Evolutionary conservation across 2,113 vertebrate genomes (phyloP), one percentile per base, ranked within the genome.

Genomic region (Tenrec ecaudatus): DNA sequence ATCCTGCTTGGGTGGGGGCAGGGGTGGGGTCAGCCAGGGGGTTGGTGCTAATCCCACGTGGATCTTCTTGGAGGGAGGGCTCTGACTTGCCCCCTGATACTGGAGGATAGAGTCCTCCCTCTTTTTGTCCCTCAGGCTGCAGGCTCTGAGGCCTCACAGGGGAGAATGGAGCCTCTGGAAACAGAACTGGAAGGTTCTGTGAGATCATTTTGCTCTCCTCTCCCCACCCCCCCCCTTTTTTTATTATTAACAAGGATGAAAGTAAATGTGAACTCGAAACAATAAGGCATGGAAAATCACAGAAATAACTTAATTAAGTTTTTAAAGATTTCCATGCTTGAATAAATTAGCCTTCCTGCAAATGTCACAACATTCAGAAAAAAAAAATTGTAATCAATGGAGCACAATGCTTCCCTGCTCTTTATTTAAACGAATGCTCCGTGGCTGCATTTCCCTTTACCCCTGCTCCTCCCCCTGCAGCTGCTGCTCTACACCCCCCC

Each of bases 221-320:
- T 7, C 40, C 71, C 29, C 85, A 60, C 25, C 83, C 81, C 29
- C 62, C 9, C 2, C 79, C 92, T 73, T 82, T 93, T 95, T 94
- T 96, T 92, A 91, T 89, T 97, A 96, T 98, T 98, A 98, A 97
- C 90, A 95, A 97, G 97, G 97, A 98, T 96, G 97, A 98, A 98
- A 98, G 97, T 98, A 98, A 98, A 98, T 96, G 97, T 92, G 97
- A 98, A 98, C 96, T 97, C 79, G 43, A 98, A 98, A 98, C 98
- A 98, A 98, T 98, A 98, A 97, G 93, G 97, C 98, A 96, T 96
- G 97, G 98, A 98, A 97, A 98, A 98, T 97, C 98, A 97, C 97
- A 98, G 98, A 98, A 98, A 98, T 98, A 98, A 98, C 98, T 98
- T 98, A 98, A 98, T 98, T 98, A 98, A 98, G 98, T 98, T 98